Conservation (phyloP, 2,888 invertebrate species). For the Lasioglossum marginatum region DNA sequence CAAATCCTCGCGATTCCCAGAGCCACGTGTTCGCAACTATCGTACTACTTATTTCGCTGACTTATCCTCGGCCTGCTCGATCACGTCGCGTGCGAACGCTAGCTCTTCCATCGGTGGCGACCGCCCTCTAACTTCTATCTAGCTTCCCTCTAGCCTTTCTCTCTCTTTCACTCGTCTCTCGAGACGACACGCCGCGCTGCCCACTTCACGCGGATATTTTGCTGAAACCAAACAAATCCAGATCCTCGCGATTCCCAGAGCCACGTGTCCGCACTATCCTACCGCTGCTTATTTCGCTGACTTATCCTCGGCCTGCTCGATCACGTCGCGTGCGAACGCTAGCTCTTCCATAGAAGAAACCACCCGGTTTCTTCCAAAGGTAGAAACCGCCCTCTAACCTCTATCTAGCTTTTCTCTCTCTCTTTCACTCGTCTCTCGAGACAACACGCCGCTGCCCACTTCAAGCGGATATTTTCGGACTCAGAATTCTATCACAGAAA, state of each 20-base stretch:
- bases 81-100: slow-evolving; percentile 27
- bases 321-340: slow-evolving; percentile 27
- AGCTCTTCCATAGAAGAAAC: slow-evolving; percentile 48
- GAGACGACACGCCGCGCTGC: no score
- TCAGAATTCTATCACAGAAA: slow-evolving; percentile 31
- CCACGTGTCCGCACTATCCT: background rate
- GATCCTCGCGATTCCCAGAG: background rate
- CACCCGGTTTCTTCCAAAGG: slow-evolving; percentile 55
- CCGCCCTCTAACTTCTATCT: background rate
- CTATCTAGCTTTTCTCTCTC: background rate
- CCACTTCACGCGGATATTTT: no score
- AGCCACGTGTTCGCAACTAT: background rate
- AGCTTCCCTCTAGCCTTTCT: no score
- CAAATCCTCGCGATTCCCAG: background rate
- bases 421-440: slow-evolving; percentile 9
- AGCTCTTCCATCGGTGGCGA: slow-evolving; percentile 45
- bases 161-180: slow-evolving; percentile 9
- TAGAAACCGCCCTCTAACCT: slow-evolving; percentile 3
- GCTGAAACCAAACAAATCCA: no score
- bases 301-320: slow-evolving; percentile 19
- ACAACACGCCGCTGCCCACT: slow-evolving; percentile 8
- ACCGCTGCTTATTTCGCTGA: slow-evolving; percentile 22
- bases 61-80: slow-evolving; percentile 19
- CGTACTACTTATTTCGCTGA: slow-evolving; percentile 19
- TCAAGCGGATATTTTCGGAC: slow-evolving; percentile 38